Evolutionary conservation across 2,888 invertebrate genomes (phyloP), one percentile per base, ranked within the genome.

Genomic region (Drosophila testacea): DNA sequence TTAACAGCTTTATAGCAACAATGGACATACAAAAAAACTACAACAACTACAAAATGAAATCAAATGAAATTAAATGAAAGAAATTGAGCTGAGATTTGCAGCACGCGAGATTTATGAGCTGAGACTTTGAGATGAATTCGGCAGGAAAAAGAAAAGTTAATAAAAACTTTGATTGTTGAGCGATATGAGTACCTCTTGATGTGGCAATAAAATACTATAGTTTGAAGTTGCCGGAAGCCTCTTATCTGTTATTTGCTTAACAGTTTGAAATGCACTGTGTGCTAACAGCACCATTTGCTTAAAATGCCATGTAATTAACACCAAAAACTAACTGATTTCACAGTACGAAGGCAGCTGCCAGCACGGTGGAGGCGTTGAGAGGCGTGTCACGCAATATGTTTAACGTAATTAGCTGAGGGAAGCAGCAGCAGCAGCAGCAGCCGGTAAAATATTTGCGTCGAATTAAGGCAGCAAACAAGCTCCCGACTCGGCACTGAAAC

Each of bases 61-160:
- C 27, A 61, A 60, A 61, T 34, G 32, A 62, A 51, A 57, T 46
- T 13, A 79, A 77, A 61, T 69, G 34, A 83, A 80, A 63, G 75
- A 69, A 74, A 73, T 62, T 63, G 44, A 52, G 38, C 39, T 48
- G 63, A 80, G 86, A 88, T 82, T 77, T 75, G 64, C 81, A 63
- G 79, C 89, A 84, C 83, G 83, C 87, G 76, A 84, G 89, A 86
- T 86, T 86, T 84, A 88, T 81, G 81, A 86, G 83, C 79, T 70
- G 75, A 64, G 83, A 81, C 77, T 78, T 81, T 70, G 65, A 84
- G 59, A 54, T 56, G 69, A 67, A 71, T 67, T 72, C 38, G 51
- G 51, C 48, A 30, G 32, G 16, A 30, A 30, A 30, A 60, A 50
- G 52, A 55, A 63, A 63, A 47, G 42, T 54, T 46, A 11, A 73